phyloP scores from a whole-genome alignment of 2,797 vertebrate genomes.

The Mus caroli region DNA sequence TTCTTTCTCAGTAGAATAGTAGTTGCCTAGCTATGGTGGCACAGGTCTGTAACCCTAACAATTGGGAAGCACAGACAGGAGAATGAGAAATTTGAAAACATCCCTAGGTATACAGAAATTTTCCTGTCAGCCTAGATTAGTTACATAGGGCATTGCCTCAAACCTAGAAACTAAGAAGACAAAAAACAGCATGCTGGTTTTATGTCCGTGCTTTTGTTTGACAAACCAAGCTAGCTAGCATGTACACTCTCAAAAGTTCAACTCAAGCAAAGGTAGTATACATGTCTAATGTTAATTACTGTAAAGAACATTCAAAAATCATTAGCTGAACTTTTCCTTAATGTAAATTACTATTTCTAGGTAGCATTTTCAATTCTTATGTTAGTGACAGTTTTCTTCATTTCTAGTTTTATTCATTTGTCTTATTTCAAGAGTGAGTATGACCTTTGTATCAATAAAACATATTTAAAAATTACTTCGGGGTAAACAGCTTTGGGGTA shows the following conservation, averaged over 20 bases:
- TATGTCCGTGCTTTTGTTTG: not conserved
- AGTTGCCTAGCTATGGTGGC: not conserved
- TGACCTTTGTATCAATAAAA: not conserved
- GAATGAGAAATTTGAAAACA: not conserved
- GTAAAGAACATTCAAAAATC: conserved; percentile 11
- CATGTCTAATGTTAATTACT: not conserved
- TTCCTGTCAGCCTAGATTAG: not conserved
- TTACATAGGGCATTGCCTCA: not conserved
- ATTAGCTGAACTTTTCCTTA: not conserved
- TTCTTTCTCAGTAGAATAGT: conserved; percentile 4
- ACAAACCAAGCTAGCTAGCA: not conserved
- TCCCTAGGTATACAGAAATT: not conserved
- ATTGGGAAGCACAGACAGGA: not conserved
- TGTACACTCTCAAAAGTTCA: not conserved
- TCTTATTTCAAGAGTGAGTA: not conserved
- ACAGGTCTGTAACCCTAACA: not conserved
- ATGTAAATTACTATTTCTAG: conserved; percentile 29
- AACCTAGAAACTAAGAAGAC: not conserved
- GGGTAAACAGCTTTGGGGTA: not conserved
- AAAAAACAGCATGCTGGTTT: not conserved
- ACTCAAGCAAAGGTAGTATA: not conserved
- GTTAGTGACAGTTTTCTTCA: not conserved
- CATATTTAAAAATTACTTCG: not conserved
- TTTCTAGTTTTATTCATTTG: not conserved
- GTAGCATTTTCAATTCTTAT: not conserved